Conservation (phyloP, 1,140 invertebrate genomes). For the Lithobius niger region DNA sequence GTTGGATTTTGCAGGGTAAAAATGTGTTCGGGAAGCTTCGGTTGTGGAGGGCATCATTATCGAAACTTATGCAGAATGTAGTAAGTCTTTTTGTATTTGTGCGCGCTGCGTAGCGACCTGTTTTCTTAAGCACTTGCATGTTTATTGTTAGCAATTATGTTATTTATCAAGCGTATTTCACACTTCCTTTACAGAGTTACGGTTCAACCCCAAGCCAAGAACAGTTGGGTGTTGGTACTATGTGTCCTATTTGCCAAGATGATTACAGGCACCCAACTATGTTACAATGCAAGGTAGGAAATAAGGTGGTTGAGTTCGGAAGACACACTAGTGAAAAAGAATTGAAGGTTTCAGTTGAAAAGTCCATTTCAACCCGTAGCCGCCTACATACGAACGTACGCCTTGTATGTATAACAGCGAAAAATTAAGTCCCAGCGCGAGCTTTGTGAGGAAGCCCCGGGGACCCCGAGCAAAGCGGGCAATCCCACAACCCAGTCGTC, state of each 20-base stretch:
- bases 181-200: slow-evolving; percentile 46
- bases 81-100: slow-evolving; percentile 16
- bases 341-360: too few species aligned
- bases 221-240: slow-evolving; percentile 55
- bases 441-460: too few species aligned
- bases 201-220: slow-evolving; percentile 60
- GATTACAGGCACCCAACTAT: slow-evolving; percentile 63
- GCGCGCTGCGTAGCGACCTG: too few species aligned
- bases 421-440: too few species aligned
- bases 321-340: too few species aligned
- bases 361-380: too few species aligned
- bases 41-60: slow-evolving; percentile 49
- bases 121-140: neutral
- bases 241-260: slow-evolving; percentile 85
- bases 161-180: neutral
- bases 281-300: slow-evolving; percentile 50
- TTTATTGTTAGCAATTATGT: neutral
- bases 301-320: too few species aligned
- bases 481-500: too few species aligned
- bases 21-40: slow-evolving; percentile 44
- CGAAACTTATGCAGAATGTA: slow-evolving; percentile 35
- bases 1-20: slow-evolving; percentile 15
- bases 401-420: too few species aligned
- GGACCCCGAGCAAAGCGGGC: too few species aligned
- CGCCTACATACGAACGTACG: too few species aligned